Percentiles rank a stretch among this genome's conserved stretches.
Evolutionary conservation across 2,113 vertebrate genomes (phyloP).

Genomic region (Mystacornis crossleyi): DNA sequence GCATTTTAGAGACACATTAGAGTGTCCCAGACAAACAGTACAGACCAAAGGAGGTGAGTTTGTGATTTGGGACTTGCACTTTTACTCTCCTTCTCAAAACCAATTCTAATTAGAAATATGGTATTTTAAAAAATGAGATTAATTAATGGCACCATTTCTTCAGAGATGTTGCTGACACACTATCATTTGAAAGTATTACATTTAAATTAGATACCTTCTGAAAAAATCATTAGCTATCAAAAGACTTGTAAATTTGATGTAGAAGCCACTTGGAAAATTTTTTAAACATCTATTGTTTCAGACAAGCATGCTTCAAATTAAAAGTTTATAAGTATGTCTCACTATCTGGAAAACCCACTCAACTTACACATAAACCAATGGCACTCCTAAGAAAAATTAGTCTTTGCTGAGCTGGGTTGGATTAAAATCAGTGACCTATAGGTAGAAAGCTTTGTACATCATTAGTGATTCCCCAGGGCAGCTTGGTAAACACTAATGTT

Average conservation of each 20-base stretch:
- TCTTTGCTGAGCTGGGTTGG: background rate
- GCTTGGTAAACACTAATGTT: constrained; percentile 1
- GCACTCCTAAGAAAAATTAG: background rate
- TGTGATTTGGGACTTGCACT: background rate
- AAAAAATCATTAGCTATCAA: background rate
- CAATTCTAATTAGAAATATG: background rate
- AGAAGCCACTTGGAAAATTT: background rate
- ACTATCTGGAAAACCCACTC: background rate
- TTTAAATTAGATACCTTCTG: background rate
- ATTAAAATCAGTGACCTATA: constrained; percentile 60
- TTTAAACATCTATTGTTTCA: background rate
- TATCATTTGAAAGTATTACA: background rate
- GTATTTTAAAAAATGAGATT: background rate
- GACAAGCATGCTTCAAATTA: background rate
- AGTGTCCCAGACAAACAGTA: background rate
- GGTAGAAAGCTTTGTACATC: constrained; percentile 42
- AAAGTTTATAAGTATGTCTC: background rate
- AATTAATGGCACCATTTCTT: constrained; percentile 8
- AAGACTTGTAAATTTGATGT: background rate
- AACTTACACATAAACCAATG: background rate
- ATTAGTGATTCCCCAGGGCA: constrained; percentile 37
- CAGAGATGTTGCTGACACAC: background rate
- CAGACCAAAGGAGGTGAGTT: background rate
- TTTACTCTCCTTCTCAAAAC: background rate
- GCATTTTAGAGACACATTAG: background rate